Base-by-base conservation (phyloP, 2,888 invertebrate genomes). In the Seira sanloemensis region DNA sequence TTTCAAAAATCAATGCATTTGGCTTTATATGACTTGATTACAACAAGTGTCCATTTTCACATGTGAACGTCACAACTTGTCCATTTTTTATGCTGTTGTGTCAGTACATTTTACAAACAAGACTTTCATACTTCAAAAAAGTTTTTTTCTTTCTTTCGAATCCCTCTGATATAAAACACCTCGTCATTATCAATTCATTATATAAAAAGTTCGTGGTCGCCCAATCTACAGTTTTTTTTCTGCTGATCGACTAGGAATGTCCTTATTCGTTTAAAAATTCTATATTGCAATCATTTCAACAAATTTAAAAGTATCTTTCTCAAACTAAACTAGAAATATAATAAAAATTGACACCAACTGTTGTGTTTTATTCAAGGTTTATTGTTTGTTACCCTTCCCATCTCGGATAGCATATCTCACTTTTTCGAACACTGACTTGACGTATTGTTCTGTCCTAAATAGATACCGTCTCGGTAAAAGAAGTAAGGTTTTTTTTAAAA, bases 191-290 rank as follows among this genome's bases (percentile, higher is more conserved):
- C 12, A 37, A 37, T 37, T 37, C 37, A 37, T 9, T 37, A 37
- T 37, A 37, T n/a, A 37, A 37, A 37, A 37, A 37, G 5, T 37
- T 37, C 5, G 12, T 37, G 37, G 37, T 37, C 37, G 5, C 12
- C 37, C 37, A 37, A 37, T 37, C 37, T 37, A 37, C 37, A 37
- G 12, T 37, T 9, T 9, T 37, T 9, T 37, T 62, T 23, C n/a
- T 62, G 62, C 19, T 21, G 62, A 62, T 62, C 62, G 62, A 62
- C 62, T 62, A 62, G 62, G 62, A 62, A 62, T 62, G 62, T 19
- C 62, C 62, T 62, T 62, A 62, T 21, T 21, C 62, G 21, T n/a
- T n/a, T n/a, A n/a, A 62, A 62, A 62, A 21, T 23, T 37, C 37
- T n/a, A n/a, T 37, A 9, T 37, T 37, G 37, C 12, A 9, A 37